Percentiles rank a stretch among this genome's conserved stretches.
These are phyloP conservation scores for Dryoscopus gambensis DNA, from an alignment of 2,113 vertebrate species.

Conservation along the genomic window DNA sequence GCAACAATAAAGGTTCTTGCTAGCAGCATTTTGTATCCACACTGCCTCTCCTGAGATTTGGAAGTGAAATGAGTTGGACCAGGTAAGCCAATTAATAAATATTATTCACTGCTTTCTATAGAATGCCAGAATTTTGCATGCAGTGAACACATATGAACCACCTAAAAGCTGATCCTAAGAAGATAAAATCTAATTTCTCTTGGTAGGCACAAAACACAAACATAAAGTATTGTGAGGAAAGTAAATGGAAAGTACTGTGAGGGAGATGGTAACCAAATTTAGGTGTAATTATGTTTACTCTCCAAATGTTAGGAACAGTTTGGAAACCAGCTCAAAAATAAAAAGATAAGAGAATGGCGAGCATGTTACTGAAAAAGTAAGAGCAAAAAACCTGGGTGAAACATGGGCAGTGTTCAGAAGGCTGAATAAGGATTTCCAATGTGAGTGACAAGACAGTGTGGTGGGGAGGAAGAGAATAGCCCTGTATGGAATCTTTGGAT, in stretches of 20 bases:
- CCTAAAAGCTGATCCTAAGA: neutral
- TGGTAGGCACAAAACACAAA: neutral
- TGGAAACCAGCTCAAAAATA: neutral
- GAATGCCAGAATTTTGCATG: neutral
- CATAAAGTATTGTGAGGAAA: rapidly evolving
- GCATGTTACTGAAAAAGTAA: neutral
- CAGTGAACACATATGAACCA: neutral
- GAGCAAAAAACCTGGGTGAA: neutral
- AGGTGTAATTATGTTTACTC: neutral
- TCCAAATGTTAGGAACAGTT: neutral
- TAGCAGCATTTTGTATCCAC: too few relatives aligned
- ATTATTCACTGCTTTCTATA: neutral
- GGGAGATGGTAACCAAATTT: neutral
- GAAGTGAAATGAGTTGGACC: neutral
- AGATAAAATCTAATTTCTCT: neutral
- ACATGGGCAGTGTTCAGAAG: neutral
- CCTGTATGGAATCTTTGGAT: neutral
- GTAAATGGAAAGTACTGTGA: neutral
- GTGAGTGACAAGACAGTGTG: neutral
- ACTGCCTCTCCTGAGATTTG: neutral
- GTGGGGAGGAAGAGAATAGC: neutral
- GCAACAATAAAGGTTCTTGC: too few relatives aligned
- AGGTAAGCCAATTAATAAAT: neutral
- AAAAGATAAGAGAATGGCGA: neutral
- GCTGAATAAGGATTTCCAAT: neutral